Percentiles rank a stretch among this genome's conserved stretches.
These are phyloP conservation scores for Mimas tiliae DNA, from an alignment of 2,888 invertebrate genomes.

Conservation along the genomic window DNA sequence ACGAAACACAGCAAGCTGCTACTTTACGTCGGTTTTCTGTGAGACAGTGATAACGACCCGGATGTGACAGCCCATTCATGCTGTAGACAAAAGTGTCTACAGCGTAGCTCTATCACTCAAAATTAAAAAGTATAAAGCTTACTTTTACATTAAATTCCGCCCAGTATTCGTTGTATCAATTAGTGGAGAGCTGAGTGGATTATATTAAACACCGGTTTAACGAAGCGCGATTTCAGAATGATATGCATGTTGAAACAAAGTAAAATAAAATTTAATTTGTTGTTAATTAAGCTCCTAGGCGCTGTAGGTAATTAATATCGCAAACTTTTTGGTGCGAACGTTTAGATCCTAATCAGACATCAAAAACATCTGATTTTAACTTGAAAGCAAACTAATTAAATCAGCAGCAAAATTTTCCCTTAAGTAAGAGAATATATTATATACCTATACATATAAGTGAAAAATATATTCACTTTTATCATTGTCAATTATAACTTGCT, in stretches of 20 bases:
- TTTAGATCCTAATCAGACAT: conserved; percentile 26
- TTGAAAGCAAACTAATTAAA: conserved; percentile 17
- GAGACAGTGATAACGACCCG: no score
- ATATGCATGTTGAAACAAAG: conserved; percentile 40
- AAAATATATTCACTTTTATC: neutral
- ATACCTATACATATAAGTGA: no score
- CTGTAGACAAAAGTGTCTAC: no score
- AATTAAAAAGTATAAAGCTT: neutral
- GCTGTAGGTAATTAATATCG: conserved; percentile 34
- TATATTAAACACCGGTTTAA: conserved; percentile 18
- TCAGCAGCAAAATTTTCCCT: neutral
- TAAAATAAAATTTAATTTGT: conserved; percentile 38
- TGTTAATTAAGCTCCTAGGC: conserved; percentile 36
- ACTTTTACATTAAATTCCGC: neutral
- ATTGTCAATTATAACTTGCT: no score
- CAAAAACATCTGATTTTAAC: conserved; percentile 25
- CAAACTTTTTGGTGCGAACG: conserved; percentile 28
- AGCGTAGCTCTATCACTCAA: no score
- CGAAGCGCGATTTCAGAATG: conserved; percentile 34
- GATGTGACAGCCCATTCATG: no score
- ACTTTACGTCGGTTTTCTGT: no score
- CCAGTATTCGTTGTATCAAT: conserved; percentile 15
- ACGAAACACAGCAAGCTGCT: no score
- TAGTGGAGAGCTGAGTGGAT: conserved; percentile 11
- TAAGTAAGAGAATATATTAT: neutral